These are phyloP conservation scores for Archips crataeganus DNA, from an alignment of 2,888 invertebrate genomes.

Conservation along the genomic window DNA sequence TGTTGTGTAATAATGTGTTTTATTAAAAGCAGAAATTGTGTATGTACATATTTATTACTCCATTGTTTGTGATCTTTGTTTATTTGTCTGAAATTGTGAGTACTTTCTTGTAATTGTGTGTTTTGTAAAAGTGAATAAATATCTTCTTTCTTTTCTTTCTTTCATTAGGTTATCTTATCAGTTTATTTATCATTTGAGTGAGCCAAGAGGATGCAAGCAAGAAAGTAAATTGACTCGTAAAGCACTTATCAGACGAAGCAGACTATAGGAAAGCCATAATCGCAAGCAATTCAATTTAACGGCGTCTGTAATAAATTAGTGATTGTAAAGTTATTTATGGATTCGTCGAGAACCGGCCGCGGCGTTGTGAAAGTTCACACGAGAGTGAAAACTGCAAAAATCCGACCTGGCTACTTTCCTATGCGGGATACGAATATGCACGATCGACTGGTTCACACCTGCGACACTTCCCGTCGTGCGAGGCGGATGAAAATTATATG, in stretches of 20 bases:
- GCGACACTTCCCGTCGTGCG: conserved; percentile 35
- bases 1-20: not conserved
- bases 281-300: conserved; percentile 34
- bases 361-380: conserved; percentile 66
- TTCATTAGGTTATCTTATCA: not conserved
- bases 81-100: too few species aligned
- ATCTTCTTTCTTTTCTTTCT: too few species aligned
- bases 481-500: conserved; percentile 38
- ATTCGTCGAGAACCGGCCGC: conserved; percentile 31
- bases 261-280: conserved; percentile 37
- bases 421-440: conserved; percentile 53
- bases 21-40: not conserved
- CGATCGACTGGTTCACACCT: conserved; percentile 50
- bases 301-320: conserved; percentile 32
- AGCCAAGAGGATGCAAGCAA: not conserved
- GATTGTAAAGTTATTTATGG: conserved; percentile 38
- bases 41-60: too few species aligned
- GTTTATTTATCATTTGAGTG: conserved; percentile 6
- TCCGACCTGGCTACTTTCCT: conserved; percentile 73
- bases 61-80: too few species aligned
- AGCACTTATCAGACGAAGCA: conserved; percentile 27
- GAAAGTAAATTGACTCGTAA: conserved; percentile 37
- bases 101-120: too few species aligned
- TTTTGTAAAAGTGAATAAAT: too few species aligned
- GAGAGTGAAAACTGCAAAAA: conserved; percentile 73